phyloP scores from a whole-genome alignment of 2,797 vertebrate species.

The Platyrinchus mystaceus region DNA sequence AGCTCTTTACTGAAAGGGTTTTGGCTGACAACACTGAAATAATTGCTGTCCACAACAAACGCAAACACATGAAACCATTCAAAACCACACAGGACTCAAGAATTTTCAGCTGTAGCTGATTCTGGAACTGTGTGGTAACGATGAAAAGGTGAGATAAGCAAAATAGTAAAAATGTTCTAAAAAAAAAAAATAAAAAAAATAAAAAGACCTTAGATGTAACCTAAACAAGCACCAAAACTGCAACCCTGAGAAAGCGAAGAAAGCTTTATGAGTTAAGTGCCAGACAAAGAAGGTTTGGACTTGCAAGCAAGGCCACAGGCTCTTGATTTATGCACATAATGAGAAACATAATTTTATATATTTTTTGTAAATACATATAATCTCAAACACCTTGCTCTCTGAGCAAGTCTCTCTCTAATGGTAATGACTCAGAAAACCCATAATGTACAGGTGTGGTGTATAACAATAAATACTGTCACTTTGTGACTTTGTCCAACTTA shows the following conservation, averaged over 20 bases:
- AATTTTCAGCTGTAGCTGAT: background rate
- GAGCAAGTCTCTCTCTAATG: background rate
- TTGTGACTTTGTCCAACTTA: background rate
- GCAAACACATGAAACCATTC: background rate
- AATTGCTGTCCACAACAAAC: background rate
- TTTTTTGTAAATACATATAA: background rate
- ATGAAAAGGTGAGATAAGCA: background rate
- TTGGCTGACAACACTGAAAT: background rate
- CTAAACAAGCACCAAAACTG: background rate
- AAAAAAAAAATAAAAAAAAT: background rate
- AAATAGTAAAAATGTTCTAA: background rate
- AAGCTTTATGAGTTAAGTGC: background rate
- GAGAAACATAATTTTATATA: background rate
- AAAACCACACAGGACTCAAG: background rate
- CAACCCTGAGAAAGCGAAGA: background rate
- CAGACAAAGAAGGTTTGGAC: background rate
- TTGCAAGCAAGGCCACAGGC: background rate
- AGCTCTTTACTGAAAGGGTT: background rate
- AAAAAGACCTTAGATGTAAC: background rate
- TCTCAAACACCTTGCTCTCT: background rate
- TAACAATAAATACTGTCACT: background rate
- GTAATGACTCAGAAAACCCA: background rate
- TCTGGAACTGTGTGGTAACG: background rate
- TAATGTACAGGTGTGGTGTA: accelerated
- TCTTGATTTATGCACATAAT: background rate